phyloP scores from a whole-genome alignment of 2,888 invertebrate genomes.

The Lysandra bellargus region DNA sequence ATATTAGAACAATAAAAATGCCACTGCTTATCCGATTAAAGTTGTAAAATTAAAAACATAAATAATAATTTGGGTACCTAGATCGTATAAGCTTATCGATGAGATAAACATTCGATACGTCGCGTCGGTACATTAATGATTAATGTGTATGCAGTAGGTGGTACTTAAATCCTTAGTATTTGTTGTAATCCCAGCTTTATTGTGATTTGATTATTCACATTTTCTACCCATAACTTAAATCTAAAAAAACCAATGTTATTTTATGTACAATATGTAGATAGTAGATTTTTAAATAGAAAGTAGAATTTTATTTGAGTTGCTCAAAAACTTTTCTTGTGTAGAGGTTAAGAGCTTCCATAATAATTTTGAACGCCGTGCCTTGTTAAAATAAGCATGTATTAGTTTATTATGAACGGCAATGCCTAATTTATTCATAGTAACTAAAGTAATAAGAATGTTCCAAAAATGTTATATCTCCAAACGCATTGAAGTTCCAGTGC shows the following conservation, averaged over 20 bases:
- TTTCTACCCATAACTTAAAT: not conserved
- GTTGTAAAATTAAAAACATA: slow-evolving; percentile 42
- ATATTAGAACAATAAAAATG: slow-evolving; percentile 61
- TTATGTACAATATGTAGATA: too few species aligned
- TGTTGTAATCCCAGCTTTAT: slow-evolving; percentile 16
- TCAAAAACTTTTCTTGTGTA: too few species aligned
- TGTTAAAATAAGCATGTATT: too few species aligned
- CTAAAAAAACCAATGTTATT: not conserved
- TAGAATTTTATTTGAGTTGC: too few species aligned
- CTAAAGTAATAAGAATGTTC: too few species aligned
- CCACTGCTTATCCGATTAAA: slow-evolving; percentile 54
- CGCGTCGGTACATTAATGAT: slow-evolving; percentile 15
- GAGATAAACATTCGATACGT: slow-evolving; percentile 27
- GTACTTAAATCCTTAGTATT: not conserved
- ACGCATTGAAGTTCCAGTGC: too few species aligned
- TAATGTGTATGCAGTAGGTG: not conserved
- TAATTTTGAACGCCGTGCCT: too few species aligned
- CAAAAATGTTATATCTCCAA: too few species aligned
- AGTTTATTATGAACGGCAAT: too few species aligned
- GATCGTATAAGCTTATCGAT: slow-evolving; percentile 35
- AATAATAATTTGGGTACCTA: slow-evolving; percentile 36
- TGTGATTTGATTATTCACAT: not conserved
- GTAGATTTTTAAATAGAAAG: too few species aligned
- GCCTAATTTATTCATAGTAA: too few species aligned
- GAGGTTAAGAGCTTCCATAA: too few species aligned